Evolutionary conservation across 1,140 invertebrate genomes (phyloP), one percentile per base, ranked within the genome.

Genomic region (Nasonia vitripennis): DNA sequence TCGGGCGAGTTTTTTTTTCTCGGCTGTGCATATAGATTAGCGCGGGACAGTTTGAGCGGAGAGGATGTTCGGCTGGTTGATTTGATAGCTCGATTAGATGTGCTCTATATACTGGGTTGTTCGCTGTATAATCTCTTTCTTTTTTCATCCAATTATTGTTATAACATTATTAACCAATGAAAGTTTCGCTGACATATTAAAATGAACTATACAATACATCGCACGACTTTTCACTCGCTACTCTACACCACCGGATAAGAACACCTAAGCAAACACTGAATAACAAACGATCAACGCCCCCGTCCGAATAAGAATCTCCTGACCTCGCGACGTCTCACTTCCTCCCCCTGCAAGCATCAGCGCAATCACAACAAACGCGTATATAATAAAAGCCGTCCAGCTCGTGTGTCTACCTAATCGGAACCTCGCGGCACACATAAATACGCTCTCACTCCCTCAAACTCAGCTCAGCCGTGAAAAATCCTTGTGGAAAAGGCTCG

Each of bases 381-480:
- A 37, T 37, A 37, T 37, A 62, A 62, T 62, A 62, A 62, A 17
- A 17, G 17, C 6, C 55, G 14, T 17, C 6, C 20, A 62, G 6
- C 17, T 62, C 14, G 20, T 62, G 17, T 14, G 7, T 37, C 34
- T 62, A 62, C 17, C 41, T 45, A 9, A n/a, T 7, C 6, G 1
- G 0, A 20, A 62, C 34, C 34, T 37, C 34, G 34, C 34, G 34
- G 34, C 3, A 62, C 0, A n/a, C 20, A 17, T 55, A 17, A 11
- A 55, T 55, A 55, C 12, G 12, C 14, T n/a, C 55, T 62, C 17
- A 17, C 17, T 62, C 55, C 17, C 55, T 62, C 55, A 7, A 62
- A 62, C 17, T 20, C 55, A 62, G 14, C 41, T 77, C 74, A 84
- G 78, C 83, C 68, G 77, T 84, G 68, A 78, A 84, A 79, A 79